Evolutionary conservation across 2,797 vertebrate genomes (phyloP).

Genomic region (Sciaenops ocellatus): DNA sequence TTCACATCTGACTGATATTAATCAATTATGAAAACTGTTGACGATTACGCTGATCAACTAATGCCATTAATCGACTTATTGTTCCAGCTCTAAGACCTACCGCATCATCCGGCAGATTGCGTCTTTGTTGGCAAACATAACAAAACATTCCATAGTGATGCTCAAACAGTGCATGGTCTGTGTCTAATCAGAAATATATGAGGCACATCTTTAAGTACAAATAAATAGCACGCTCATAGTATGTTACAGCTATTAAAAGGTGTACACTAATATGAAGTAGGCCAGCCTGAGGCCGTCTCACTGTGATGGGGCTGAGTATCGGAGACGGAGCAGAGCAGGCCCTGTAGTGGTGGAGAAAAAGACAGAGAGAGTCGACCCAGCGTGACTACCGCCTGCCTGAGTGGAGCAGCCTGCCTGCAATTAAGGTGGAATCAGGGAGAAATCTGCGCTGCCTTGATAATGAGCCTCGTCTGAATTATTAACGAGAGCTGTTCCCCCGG

Average conservation of each 20-base stretch:
- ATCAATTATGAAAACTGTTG: background rate
- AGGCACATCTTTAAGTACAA: constrained; percentile 70
- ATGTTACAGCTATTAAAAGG: constrained; percentile 55
- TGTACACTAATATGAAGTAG: constrained; percentile 52
- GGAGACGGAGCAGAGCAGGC: constrained; percentile 67
- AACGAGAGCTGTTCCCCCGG: constrained; percentile 88
- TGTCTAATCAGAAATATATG: constrained; percentile 62
- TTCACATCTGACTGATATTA: background rate
- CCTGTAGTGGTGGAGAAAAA: constrained; percentile 73
- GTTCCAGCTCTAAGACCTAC: constrained; percentile 16
- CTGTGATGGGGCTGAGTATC: constrained; percentile 65
- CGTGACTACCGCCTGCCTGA: constrained; percentile 86
- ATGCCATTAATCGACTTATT: background rate
- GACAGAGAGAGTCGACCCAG: constrained; percentile 82
- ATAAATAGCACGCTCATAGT: constrained; percentile 60
- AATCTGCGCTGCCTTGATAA: constrained; percentile 91
- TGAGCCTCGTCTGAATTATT: constrained; percentile 91
- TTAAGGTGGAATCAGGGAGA: constrained; percentile 91
- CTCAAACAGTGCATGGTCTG: constrained; percentile 43
- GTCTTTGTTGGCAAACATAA: constrained; percentile 49
- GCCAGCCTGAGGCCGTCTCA: constrained; percentile 64
- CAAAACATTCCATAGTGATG: constrained; percentile 49
- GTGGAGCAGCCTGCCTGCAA: constrained; percentile 88
- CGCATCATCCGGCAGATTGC: constrained; percentile 4
- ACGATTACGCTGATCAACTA: background rate